phyloP scores from a whole-genome alignment of 2,113 vertebrate species.

The Centrocercus urophasianus region DNA sequence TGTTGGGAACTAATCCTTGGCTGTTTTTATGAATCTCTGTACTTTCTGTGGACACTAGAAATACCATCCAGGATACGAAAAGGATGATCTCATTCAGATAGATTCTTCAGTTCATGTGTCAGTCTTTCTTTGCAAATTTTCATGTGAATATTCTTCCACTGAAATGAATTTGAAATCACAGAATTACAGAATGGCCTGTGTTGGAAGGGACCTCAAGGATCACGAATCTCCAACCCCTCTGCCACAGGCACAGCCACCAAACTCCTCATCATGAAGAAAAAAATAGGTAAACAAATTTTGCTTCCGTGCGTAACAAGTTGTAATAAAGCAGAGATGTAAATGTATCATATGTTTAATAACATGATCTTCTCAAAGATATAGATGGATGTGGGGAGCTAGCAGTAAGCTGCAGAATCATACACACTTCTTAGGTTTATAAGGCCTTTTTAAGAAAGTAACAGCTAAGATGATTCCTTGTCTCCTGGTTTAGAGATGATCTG shows the following conservation, averaged over 20 bases:
- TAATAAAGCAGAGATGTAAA: neutral
- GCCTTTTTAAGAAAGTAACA: accelerated
- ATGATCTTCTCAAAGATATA: neutral
- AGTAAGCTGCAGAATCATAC: neutral
- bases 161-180: neutral
- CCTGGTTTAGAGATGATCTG: neutral
- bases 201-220: no score
- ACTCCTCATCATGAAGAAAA: neutral
- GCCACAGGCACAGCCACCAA: no score
- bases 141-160: neutral
- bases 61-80: neutral
- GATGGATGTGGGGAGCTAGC: neutral
- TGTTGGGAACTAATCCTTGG: neutral
- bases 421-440: neutral
- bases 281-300: neutral
- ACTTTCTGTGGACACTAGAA: neutral
- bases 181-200: no score
- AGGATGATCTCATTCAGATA: neutral
- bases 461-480: neutral
- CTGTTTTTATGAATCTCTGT: neutral
- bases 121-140: neutral
- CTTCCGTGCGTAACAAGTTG: neutral
- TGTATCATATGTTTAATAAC: neutral
- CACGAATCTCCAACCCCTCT: no score
- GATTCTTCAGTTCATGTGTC: accelerated